Conservation (phyloP, 2,113 vertebrate genomes). For the Oreocharis arfaki region DNA sequence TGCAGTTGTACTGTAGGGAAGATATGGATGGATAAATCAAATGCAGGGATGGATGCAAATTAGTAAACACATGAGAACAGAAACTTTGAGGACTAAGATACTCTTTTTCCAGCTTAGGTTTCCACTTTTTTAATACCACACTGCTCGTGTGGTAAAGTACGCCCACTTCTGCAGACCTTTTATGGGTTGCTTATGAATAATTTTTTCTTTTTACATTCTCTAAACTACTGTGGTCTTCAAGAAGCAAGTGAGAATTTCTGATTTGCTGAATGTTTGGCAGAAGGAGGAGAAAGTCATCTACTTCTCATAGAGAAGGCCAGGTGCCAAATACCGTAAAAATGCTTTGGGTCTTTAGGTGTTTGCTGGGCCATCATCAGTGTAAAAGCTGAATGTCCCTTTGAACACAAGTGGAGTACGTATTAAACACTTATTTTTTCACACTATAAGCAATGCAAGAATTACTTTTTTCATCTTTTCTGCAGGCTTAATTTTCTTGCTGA, state of each 20-base stretch:
- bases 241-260: neutral
- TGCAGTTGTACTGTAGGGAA: accelerated
- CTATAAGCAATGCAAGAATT: neutral
- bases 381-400: neutral
- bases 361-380: neutral
- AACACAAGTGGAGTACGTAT: neutral
- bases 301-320: neutral
- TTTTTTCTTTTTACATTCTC: neutral
- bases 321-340: neutral
- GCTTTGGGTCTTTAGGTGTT: neutral
- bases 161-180: neutral
- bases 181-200: neutral
- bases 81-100: neutral
- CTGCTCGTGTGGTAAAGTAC: neutral
- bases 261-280: neutral
- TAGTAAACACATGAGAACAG: neutral
- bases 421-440: neutral
- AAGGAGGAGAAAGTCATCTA: neutral
- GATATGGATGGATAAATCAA: neutral
- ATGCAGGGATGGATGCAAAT: neutral
- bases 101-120: neutral
- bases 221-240: neutral
- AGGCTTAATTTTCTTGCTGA: neutral
- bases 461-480: neutral
- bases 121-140: neutral